These are phyloP conservation scores for Sylvilagus bachmani DNA, from an alignment of 2,113 vertebrate species.

Conservation along the genomic window DNA sequence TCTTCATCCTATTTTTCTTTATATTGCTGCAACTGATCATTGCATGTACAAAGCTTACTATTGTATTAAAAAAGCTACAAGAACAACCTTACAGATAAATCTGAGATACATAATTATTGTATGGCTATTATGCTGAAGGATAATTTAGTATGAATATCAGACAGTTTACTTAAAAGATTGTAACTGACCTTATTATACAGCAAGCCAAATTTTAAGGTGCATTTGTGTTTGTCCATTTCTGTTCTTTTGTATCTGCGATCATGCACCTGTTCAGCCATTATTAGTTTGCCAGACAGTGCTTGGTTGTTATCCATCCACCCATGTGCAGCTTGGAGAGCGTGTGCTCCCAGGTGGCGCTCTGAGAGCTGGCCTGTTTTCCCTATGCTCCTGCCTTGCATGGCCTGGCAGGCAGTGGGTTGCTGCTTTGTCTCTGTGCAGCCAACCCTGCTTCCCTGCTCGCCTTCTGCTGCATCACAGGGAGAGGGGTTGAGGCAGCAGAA, in stretches of 20 bases:
- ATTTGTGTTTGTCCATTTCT: background rate
- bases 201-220: background rate
- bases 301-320: background rate
- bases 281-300: background rate
- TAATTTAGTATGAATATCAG: background rate
- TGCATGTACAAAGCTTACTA: background rate
- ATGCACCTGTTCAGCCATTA: background rate
- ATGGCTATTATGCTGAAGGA: background rate
- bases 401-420: fast-evolving
- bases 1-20: background rate
- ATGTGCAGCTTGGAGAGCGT: no score
- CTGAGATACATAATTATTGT: background rate
- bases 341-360: background rate
- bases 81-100: background rate
- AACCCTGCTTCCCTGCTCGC: background rate
- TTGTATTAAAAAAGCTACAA: background rate
- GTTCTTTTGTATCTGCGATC: background rate
- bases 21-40: background rate
- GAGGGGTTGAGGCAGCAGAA: background rate
- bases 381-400: fast-evolving
- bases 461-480: background rate
- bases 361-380: background rate
- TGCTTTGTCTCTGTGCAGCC: background rate
- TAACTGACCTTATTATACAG: background rate
- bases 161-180: background rate